Evolutionary conservation across 2,113 vertebrate species (phyloP).

Genomic region (Ginglymostoma cirratum): DNA sequence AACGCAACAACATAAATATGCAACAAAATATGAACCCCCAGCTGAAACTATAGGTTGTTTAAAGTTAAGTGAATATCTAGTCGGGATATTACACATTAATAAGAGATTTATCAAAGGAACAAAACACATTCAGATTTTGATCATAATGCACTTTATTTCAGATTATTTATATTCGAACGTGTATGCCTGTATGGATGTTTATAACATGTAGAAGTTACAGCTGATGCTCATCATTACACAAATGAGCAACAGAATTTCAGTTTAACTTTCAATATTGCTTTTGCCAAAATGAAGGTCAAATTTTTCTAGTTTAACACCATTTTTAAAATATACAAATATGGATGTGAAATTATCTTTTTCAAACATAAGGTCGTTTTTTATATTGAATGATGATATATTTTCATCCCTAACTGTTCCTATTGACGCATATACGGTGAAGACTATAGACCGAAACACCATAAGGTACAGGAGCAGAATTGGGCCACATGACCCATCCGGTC

Average conservation of each 20-base stretch:
- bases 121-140: not conserved
- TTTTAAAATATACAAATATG: not conserved
- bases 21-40: not conserved
- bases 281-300: not conserved
- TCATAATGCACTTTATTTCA: not conserved
- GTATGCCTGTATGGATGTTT: not conserved
- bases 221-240: not conserved
- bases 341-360: not conserved
- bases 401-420: not conserved
- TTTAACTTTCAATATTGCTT: not conserved
- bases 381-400: not conserved
- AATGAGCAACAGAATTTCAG: not conserved
- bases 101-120: not conserved
- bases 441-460: too few species aligned
- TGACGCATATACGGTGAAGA: not conserved
- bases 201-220: not conserved
- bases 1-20: not conserved
- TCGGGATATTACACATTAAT: not conserved
- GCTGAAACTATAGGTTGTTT: not conserved
- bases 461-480: too few species aligned
- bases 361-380: not conserved
- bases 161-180: not conserved
- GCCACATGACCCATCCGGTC: too few species aligned
- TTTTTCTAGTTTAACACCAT: not conserved
- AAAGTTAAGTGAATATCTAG: not conserved